Evolutionary conservation across 2,797 vertebrate genomes (phyloP).

Genomic region (Eutrigla gurnardus): DNA sequence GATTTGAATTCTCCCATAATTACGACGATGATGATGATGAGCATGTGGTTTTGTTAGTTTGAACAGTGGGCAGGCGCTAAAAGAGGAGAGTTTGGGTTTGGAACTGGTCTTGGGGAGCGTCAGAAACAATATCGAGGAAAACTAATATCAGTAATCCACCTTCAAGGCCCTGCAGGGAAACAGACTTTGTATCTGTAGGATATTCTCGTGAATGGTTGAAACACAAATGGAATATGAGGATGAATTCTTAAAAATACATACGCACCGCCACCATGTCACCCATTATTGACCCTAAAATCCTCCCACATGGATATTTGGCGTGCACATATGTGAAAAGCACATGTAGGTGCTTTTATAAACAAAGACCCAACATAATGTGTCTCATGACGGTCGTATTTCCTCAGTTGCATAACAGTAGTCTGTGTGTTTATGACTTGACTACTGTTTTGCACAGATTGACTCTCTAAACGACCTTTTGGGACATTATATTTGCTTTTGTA

Average conservation of each 20-base stretch:
- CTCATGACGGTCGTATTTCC: conserved; percentile 27
- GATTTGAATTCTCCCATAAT: conserved; percentile 64
- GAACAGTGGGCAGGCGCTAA: conserved; percentile 38
- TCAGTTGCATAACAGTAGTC: conserved; percentile 3
- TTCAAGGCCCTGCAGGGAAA: conserved; percentile 1
- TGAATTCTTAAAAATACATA: not conserved
- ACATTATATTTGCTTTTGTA: conserved; percentile 4
- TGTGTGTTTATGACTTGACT: conserved; percentile 8
- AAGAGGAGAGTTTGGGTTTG: conserved; percentile 51
- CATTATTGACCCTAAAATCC: conserved; percentile 11
- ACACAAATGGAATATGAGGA: no score
- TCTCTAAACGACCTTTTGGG: not conserved
- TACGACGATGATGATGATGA: conserved; percentile 47
- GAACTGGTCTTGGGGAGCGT: conserved; percentile 28
- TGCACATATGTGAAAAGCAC: conserved; percentile 20
- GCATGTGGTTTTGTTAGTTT: conserved; percentile 46
- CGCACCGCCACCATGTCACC: not conserved
- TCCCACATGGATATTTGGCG: conserved; percentile 9
- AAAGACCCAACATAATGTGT: conserved; percentile 3
- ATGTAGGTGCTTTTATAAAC: conserved; percentile 17
- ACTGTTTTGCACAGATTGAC: not conserved
- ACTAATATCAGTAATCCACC: conserved; percentile 36
- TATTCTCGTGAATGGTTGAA: conserved; percentile 6
- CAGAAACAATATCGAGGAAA: conserved; percentile 36
- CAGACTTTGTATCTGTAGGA: conserved; percentile 17